Percentiles rank a stretch among this genome's conserved stretches.
Evolutionary conservation across 2,113 vertebrate genomes (phyloP).

Genomic region (Channa maculata): DNA sequence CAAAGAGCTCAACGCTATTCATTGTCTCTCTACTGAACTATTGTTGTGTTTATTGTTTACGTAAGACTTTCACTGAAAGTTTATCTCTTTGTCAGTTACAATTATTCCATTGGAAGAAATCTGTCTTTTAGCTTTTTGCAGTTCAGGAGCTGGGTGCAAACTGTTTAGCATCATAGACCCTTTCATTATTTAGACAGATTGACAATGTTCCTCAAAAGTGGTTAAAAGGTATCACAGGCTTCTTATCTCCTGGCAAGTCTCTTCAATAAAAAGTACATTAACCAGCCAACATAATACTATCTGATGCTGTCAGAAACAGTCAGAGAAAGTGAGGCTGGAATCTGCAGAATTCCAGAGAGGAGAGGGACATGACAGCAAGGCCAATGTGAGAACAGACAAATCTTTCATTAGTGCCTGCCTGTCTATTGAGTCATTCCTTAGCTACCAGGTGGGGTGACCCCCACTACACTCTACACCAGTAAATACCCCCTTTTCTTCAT

Average conservation of each 20-base stretch:
- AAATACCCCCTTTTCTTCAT: conserved; percentile 32
- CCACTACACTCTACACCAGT: conserved; percentile 14
- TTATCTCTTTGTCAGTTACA: conserved; percentile 52
- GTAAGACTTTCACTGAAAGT: conserved; percentile 27
- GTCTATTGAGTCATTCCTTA: conserved; percentile 77
- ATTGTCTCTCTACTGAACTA: conserved; percentile 37
- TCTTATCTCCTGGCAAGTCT: conserved; percentile 37
- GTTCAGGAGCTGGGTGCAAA: neutral
- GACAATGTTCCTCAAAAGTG: conserved; percentile 8
- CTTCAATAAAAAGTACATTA: conserved; percentile 57
- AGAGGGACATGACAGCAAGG: conserved; percentile 62
- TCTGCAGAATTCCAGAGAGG: conserved; percentile 73
- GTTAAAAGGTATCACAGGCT: conserved; percentile 25
- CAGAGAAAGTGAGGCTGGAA: conserved; percentile 62
- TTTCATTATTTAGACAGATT: conserved; percentile 30
- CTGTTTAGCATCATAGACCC: neutral
- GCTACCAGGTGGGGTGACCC: conserved; percentile 77
- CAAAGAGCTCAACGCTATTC: conserved; percentile 38
- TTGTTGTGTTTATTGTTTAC: conserved; percentile 69
- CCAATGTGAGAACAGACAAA: conserved; percentile 75
- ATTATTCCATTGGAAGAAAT: conserved; percentile 39
- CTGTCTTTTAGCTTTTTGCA: conserved; percentile 13
- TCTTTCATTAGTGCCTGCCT: conserved; percentile 74
- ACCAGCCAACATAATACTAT: conserved; percentile 64
- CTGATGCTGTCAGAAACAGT: conserved; percentile 56